phyloP scores from a whole-genome alignment of 2,113 vertebrate genomes.

The Tragelaphus strepsiceros region DNA sequence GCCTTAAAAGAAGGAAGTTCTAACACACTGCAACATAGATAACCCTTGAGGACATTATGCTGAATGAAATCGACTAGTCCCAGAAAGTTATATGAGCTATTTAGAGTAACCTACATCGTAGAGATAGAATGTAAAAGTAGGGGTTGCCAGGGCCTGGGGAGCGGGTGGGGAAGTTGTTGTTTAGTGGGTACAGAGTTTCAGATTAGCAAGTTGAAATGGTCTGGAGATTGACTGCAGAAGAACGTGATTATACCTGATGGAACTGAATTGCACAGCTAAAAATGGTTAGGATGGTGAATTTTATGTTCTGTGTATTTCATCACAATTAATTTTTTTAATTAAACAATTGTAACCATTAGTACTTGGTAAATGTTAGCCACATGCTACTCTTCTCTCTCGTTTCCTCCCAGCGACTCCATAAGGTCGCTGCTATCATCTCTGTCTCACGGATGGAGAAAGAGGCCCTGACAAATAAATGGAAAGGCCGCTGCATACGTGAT shows the following conservation, averaged over 20 bases:
- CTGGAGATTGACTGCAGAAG: background rate
- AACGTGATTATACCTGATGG: background rate
- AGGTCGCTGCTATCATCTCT: background rate
- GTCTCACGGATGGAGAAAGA: background rate
- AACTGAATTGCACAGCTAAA: background rate
- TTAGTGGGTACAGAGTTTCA: background rate
- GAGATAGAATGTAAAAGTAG: background rate
- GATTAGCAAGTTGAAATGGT: background rate
- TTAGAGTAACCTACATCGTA: no score
- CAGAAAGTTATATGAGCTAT: background rate
- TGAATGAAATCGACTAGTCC: background rate
- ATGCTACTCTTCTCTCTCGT: rapidly evolving
- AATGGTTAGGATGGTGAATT: background rate
- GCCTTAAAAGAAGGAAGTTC: background rate
- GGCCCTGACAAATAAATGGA: background rate
- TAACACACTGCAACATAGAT: background rate
- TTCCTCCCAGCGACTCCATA: background rate
- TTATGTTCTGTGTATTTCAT: background rate
- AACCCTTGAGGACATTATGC: background rate
- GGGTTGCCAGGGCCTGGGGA: no score
- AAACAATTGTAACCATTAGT: background rate
- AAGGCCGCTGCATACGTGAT: background rate
- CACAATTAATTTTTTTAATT: background rate
- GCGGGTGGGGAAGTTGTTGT: rapidly evolving
- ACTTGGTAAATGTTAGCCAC: background rate